Evolutionary conservation across 2,888 invertebrate genomes (phyloP), one percentile per base, ranked within the genome.

Genomic region (Patella caerulea): DNA sequence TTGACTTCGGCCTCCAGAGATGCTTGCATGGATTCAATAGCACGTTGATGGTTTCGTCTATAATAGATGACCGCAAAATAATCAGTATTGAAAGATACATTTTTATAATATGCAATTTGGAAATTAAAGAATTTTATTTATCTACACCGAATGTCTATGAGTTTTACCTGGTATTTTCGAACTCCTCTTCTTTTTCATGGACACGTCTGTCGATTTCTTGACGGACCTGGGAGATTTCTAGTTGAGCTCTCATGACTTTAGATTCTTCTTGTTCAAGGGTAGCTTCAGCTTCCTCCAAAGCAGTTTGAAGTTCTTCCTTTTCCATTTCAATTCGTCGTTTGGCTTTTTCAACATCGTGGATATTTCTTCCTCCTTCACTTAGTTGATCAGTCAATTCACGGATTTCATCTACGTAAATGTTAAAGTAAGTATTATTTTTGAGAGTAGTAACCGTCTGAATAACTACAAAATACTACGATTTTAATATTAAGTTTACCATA

Each of bases 101-200:
- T n/a, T 24, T 19, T 45, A 45, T 45, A 9, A 7, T 7, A 9
- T 45, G 45, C 1, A 4, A 45, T 4, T 45, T 45, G 45, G 9
- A 45, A 45, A 45, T 45, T 45, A 45, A 45, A 45, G 1, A 45
- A 45, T 5, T 45, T 9, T 45, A 45, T 45, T 45, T 45, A 45
- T 45, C 45, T 9, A 45, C 9, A 45, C 45, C 45, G 9, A 45
- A 45, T 45, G 45, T 45, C 45, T 7, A 9, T 45, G 45, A 1
- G 11, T 14, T 19, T 65, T 29, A 92, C 92, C 93, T 92, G 75
- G 99, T 99, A 93, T 98, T 98, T 93, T 99, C 98, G 94, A 99
- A 99, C 94, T 99, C 99, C 91, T 99, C 99, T 92, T 99, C 99
- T 94, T 99, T 99, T 95, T 99, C 99, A 92, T 98, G 98, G 93